A percentile compares a stretch with the other conserved stretches of the same genome.
Evolutionary conservation across 1,140 invertebrate genomes (phyloP).

Genomic region (Heliothis virescens): DNA sequence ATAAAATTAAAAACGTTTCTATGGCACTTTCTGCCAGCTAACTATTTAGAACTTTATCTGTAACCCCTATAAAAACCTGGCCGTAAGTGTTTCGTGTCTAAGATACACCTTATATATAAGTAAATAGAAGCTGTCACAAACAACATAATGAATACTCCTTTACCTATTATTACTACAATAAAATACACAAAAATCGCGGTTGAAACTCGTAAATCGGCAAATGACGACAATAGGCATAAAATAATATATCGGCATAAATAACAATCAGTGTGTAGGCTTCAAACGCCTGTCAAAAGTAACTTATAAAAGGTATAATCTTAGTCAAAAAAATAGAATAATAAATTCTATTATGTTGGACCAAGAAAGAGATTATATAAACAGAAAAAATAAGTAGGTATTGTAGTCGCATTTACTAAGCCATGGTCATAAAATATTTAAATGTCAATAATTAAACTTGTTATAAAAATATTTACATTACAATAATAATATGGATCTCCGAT

Average conservation of each 20-base stretch:
- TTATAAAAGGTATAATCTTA: not conserved
- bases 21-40: too few relatives aligned
- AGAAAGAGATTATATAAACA: not conserved
- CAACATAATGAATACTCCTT: not conserved
- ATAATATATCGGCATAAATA: slow-evolving; percentile 8
- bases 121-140: too few relatives aligned
- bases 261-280: slow-evolving; percentile 1
- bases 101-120: too few relatives aligned
- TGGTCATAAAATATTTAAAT: not conserved
- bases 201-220: slow-evolving; percentile 9
- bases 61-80: too few relatives aligned
- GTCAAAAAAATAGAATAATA: not conserved
- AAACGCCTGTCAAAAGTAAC: not conserved
- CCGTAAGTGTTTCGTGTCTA: too few relatives aligned
- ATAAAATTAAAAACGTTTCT: too few relatives aligned
- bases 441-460: not conserved
- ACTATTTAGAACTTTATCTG: too few relatives aligned
- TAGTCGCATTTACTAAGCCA: not conserved
- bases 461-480: not conserved
- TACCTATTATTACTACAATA: not conserved
- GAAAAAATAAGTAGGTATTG: not conserved
- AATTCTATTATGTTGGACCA: not conserved
- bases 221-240: slow-evolving; percentile 1
- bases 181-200: not conserved
- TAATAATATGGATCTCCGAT: not conserved